These are phyloP conservation scores for Vollenhovia emeryi DNA, from an alignment of 1,140 invertebrate species.

Conservation along the genomic window DNA sequence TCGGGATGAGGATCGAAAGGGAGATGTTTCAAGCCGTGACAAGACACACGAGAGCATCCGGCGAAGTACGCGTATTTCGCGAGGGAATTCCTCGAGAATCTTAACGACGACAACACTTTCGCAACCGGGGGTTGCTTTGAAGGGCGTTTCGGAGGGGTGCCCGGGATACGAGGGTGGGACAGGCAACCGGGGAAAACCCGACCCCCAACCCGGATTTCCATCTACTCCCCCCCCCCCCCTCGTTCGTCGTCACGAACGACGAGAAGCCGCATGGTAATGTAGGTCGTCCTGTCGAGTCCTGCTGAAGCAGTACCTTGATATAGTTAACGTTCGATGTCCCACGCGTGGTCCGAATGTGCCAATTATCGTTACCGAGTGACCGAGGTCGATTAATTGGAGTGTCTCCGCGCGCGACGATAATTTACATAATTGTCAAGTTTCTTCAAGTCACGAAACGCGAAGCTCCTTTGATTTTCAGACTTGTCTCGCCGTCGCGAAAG, in stretches of 20 bases:
- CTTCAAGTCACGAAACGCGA: background rate
- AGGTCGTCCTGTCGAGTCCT: conserved; percentile 67
- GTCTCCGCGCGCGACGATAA: background rate
- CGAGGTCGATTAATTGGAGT: conserved; percentile 41
- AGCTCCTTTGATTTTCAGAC: background rate
- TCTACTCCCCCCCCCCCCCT: conserved; percentile 52
- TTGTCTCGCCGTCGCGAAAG: background rate
- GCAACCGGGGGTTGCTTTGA: conserved; percentile 48
- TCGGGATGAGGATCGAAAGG: conserved; percentile 55
- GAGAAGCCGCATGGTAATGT: conserved; percentile 70
- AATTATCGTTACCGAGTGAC: conserved; percentile 59
- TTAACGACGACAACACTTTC: conserved; percentile 63
- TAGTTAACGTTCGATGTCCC: conserved; percentile 75
- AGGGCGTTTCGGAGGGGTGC: conserved; percentile 47
- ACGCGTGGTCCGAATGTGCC: conserved; percentile 72
- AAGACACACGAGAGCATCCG: conserved; percentile 61
- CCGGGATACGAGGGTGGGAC: conserved; percentile 42
- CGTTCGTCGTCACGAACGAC: conserved; percentile 13
- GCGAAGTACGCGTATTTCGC: conserved; percentile 50
- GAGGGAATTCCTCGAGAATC: conserved; percentile 63
- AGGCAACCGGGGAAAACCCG: conserved; percentile 50
- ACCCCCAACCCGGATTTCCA: conserved; percentile 51
- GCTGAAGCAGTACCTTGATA: conserved; percentile 53
- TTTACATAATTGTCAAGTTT: background rate
- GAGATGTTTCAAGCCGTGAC: conserved; percentile 59